These are phyloP conservation scores for Callocephalon fimbriatum DNA, from an alignment of 2,113 vertebrate species.

Conservation along the genomic window DNA sequence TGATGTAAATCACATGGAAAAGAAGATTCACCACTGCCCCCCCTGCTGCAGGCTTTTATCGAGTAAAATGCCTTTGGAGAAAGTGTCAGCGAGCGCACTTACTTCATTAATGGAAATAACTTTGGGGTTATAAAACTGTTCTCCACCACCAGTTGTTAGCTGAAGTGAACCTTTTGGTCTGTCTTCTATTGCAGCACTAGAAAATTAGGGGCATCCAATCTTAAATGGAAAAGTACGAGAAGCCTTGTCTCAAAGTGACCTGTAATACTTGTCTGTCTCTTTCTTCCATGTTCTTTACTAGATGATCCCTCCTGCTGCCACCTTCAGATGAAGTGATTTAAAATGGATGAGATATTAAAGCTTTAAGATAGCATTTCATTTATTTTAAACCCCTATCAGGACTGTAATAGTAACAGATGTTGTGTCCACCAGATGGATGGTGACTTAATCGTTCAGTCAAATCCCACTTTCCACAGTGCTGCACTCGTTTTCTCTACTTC, in stretches of 20 bases:
- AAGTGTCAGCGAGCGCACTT: background rate
- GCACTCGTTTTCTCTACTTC: background rate
- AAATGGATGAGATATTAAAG: constrained; percentile 33
- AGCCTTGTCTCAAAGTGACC: constrained; percentile 23
- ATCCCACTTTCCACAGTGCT: background rate
- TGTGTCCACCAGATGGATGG: constrained; percentile 17
- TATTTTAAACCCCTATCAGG: background rate
- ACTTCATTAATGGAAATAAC: background rate
- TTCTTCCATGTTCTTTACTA: background rate
- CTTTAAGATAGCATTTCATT: background rate
- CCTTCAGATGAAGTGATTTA: constrained; percentile 31
- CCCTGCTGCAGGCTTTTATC: background rate
- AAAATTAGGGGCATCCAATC: background rate
- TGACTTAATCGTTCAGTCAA: background rate
- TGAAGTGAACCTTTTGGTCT: background rate
- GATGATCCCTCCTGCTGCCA: constrained; percentile 21
- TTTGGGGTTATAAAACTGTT: background rate
- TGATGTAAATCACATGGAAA: background rate
- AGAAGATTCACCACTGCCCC: background rate
- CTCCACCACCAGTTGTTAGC: background rate
- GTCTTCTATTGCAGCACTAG: background rate
- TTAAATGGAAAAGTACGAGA: background rate
- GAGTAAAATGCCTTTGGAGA: background rate
- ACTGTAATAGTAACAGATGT: constrained; percentile 32
- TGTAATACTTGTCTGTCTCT: background rate